Evolutionary conservation across 2,888 invertebrate genomes (phyloP).

Genomic region (Pristionchus japonicus): DNA sequence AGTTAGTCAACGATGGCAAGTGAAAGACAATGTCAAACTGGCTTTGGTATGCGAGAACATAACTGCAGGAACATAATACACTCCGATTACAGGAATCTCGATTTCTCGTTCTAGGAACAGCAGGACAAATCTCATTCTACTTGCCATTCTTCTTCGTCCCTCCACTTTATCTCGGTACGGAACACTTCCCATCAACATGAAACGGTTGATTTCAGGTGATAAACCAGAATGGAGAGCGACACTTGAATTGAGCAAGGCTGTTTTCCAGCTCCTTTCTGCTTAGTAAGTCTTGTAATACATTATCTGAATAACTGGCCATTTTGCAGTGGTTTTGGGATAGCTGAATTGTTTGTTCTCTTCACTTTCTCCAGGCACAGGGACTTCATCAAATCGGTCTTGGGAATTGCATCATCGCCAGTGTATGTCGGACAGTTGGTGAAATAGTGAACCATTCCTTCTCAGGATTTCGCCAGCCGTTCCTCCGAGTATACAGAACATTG

Average conservation of each 20-base stretch:
- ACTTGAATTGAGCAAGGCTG: conserved; percentile 1
- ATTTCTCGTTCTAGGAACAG: not conserved
- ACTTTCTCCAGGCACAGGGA: not conserved
- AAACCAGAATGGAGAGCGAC: not conserved
- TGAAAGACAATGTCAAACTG: not conserved
- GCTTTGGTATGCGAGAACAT: not conserved
- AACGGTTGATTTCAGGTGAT: not conserved
- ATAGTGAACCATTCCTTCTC: not conserved
- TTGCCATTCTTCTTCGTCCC: conserved; percentile 18
- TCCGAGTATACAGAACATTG: not conserved
- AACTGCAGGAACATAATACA: not conserved
- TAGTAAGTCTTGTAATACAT: not conserved
- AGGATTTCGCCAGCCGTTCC: not conserved
- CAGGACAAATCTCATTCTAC: conserved; percentile 9
- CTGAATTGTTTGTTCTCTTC: not conserved
- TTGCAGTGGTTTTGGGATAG: not conserved
- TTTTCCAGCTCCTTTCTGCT: not conserved
- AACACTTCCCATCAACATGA: no score
- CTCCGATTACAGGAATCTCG: not conserved
- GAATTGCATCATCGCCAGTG: not conserved
- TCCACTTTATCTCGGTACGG: not conserved
- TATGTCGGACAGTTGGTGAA: not conserved
- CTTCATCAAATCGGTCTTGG: not conserved
- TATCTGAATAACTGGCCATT: no score
- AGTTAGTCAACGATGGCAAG: conserved; percentile 13